Conservation (phyloP, 2,113 vertebrate species). For the Callocephalon fimbriatum region DNA sequence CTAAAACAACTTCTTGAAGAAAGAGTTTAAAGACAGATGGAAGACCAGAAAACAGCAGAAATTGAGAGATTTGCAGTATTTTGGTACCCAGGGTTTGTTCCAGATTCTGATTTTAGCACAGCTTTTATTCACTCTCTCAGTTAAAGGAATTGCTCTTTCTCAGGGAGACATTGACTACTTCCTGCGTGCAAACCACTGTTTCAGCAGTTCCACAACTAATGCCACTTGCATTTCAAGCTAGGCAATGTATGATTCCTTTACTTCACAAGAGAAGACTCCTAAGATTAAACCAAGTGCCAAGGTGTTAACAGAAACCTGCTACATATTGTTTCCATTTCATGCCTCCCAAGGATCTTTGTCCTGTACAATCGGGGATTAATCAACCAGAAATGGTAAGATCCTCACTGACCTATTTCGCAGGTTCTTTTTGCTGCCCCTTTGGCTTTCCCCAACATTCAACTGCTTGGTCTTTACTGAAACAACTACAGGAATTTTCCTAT, state of each 20-base stretch:
- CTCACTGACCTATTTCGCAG: not conserved
- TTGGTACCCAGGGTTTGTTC: not conserved
- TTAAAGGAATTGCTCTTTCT: not conserved
- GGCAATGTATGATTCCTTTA: rapidly evolving
- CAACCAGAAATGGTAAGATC: not conserved
- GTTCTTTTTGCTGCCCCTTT: not conserved
- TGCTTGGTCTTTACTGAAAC: not conserved
- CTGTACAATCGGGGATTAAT: not conserved
- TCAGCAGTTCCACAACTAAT: not conserved
- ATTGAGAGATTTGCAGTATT: not conserved
- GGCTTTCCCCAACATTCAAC: not conserved
- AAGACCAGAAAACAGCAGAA: not conserved
- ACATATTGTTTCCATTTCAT: not conserved
- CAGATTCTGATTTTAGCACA: not conserved
- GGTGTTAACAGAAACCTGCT: not conserved
- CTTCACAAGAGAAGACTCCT: not conserved
- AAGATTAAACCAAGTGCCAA: not conserved
- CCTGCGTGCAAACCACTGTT: not conserved
- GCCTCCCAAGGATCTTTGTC: not conserved
- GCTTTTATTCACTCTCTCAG: not conserved
- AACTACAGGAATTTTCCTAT: not conserved
- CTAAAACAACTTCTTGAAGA: not conserved
- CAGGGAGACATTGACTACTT: not conserved
- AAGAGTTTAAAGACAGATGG: not conserved
- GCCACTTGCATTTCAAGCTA: not conserved